phyloP scores from a whole-genome alignment of 2,797 vertebrate genomes.

The Salarias fasciatus region DNA sequence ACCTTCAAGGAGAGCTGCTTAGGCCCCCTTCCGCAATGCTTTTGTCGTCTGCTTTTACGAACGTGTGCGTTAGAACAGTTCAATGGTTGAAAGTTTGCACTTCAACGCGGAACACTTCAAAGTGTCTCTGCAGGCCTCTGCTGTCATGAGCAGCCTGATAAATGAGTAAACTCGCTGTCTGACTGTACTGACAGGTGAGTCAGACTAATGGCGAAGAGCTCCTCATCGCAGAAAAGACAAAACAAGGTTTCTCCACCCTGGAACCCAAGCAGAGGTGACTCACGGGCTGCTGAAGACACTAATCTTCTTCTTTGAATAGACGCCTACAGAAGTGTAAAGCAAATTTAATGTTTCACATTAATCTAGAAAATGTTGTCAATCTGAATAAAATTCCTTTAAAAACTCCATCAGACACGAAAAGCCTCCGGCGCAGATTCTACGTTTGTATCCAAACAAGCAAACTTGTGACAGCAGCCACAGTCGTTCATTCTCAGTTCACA shows the following conservation, averaged over 20 bases:
- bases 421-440: not conserved
- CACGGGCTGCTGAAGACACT: conserved; percentile 39
- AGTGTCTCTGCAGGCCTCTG: conserved; percentile 17
- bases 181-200: conserved; percentile 46
- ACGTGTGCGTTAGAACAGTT: conserved; percentile 15
- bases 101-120: conserved; percentile 27
- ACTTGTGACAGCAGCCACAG: conserved; percentile 2
- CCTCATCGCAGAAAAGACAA: conserved; percentile 44
- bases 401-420: not conserved
- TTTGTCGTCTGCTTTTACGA: too few relatives aligned
- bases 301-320: conserved; percentile 38
- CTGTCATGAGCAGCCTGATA: conserved; percentile 36
- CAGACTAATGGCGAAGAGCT: conserved; percentile 38
- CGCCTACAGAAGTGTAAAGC: conserved; percentile 17
- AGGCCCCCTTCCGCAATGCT: too few relatives aligned
- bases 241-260: conserved; percentile 51
- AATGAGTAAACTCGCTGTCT: conserved; percentile 32
- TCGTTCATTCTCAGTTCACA: too few relatives aligned
- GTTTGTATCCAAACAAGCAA: not conserved
- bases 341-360: conserved; percentile 17
- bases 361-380: conserved; percentile 7
- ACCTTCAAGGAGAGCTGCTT: too few relatives aligned
- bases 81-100: conserved; percentile 7
- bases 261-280: conserved; percentile 67
- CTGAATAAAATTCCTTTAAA: too few relatives aligned